Evolutionary conservation across 2,113 vertebrate genomes (phyloP).

Genomic region (Oostethus manadensis): DNA sequence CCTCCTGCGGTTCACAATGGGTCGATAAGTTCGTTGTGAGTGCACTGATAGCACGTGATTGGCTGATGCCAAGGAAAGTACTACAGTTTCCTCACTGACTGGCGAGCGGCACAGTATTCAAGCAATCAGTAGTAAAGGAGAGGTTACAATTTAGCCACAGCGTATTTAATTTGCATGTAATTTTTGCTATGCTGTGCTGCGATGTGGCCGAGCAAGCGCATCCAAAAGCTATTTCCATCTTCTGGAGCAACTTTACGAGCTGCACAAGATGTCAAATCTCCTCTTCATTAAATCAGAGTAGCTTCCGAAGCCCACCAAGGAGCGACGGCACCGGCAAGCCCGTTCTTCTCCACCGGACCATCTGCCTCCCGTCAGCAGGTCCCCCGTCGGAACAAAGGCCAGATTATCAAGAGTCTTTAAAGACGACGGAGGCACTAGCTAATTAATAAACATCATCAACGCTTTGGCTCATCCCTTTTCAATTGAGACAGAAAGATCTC

Average conservation of each 20-base stretch:
- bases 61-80: too few relatives aligned
- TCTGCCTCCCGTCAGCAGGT: constrained; percentile 30
- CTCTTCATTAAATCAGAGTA: constrained; percentile 9
- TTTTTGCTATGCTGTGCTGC: too few relatives aligned
- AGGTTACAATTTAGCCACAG: too few relatives aligned
- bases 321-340: neutral
- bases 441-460: constrained; percentile 60
- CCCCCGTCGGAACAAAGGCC: constrained; percentile 53
- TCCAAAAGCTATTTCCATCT: neutral
- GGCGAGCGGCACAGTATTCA: too few relatives aligned
- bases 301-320: neutral
- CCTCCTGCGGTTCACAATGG: too few relatives aligned
- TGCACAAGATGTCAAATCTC: constrained; percentile 14
- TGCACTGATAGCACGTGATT: too few relatives aligned
- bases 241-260: neutral
- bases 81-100: too few relatives aligned
- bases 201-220: too few relatives aligned
- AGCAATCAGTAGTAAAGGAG: too few relatives aligned
- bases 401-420: constrained; percentile 58
- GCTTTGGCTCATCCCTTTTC: constrained; percentile 45
- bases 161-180: too few relatives aligned
- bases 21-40: too few relatives aligned
- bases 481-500: constrained; percentile 43
- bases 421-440: constrained; percentile 49
- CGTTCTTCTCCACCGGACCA: constrained; percentile 23